phyloP scores from a whole-genome alignment of 2,797 vertebrate species.

The Siniperca scherzeri region DNA sequence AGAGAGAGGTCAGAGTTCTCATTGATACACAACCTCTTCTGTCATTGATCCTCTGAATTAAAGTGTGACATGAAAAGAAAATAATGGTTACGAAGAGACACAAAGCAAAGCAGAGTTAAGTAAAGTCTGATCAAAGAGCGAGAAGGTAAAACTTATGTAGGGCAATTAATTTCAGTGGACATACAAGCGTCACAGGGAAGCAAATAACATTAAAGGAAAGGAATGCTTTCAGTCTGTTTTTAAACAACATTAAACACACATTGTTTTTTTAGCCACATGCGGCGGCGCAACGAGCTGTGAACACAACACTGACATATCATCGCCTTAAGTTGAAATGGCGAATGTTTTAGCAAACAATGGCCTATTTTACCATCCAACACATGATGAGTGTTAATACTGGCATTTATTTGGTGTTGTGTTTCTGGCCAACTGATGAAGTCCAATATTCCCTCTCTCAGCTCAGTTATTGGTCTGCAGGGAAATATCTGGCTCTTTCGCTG shows the following conservation, averaged over 20 bases:
- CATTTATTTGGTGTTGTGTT: slow-evolving; percentile 4
- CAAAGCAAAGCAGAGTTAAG: not conserved
- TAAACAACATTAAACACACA: slow-evolving; percentile 16
- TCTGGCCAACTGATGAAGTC: slow-evolving; percentile 1
- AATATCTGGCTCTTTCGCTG: slow-evolving; percentile 26
- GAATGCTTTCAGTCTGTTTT: not conserved
- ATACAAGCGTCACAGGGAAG: not conserved
- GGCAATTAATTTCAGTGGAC: not conserved
- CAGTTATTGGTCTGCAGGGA: slow-evolving; percentile 28
- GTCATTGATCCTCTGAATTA: slow-evolving; percentile 13
- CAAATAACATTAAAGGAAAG: slow-evolving; percentile 9
- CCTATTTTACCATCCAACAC: not conserved
- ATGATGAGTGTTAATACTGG: not conserved
- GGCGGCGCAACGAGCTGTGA: not conserved
- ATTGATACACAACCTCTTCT: not conserved
- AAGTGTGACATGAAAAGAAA: slow-evolving; percentile 19
- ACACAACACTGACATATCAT: slow-evolving; percentile 7
- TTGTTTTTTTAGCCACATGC: not conserved
- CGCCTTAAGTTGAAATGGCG: not conserved
- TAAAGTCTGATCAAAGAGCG: slow-evolving; percentile 15
- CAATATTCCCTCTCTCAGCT: slow-evolving; percentile 4
- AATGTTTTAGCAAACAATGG: not conserved
- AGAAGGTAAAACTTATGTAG: not conserved
- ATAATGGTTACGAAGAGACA: not conserved
- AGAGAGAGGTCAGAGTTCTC: slow-evolving; percentile 13